A percentile compares a stretch with the other conserved stretches of the same genome.
Conservation (phyloP, 1,140 invertebrate genomes). For the Laupala kohalensis region DNA sequence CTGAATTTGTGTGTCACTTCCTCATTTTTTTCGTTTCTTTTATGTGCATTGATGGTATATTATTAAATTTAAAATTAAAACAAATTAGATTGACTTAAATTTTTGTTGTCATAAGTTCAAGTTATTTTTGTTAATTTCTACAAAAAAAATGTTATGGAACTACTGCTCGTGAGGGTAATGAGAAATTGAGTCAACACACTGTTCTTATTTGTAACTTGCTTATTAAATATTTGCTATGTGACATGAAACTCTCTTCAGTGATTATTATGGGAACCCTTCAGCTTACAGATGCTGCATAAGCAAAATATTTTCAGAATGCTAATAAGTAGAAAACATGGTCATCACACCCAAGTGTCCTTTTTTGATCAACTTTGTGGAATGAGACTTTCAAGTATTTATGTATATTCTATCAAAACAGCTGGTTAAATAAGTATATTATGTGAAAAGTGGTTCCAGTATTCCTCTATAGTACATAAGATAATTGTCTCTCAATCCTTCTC, state of each 20-base stretch:
- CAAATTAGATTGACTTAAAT: no score
- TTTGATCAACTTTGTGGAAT: slow-evolving; percentile 6
- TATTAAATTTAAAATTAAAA: no score
- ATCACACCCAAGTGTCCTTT: slow-evolving; percentile 9
- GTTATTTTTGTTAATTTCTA: no score
- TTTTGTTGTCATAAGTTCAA: no score
- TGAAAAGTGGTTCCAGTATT: slow-evolving; percentile 2
- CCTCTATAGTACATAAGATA: background rate
- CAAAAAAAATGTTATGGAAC: no score
- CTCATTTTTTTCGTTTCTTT: no score
- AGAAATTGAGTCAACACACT: no score
- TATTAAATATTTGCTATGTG: background rate
- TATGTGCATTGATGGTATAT: no score
- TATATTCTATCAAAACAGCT: slow-evolving; percentile 4
- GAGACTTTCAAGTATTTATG: slow-evolving; percentile 1
- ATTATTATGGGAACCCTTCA: background rate
- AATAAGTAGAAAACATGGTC: background rate
- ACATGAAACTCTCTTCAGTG: background rate
- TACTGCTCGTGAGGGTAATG: no score
- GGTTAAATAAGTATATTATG: slow-evolving; percentile 1
- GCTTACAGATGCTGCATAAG: background rate
- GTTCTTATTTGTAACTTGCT: background rate
- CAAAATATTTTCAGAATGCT: slow-evolving; percentile 4
- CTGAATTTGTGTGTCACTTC: no score
- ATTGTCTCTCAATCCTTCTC: background rate